Base-by-base conservation (phyloP, 2,113 vertebrate species). In the Cephalophus harveyi region DNA sequence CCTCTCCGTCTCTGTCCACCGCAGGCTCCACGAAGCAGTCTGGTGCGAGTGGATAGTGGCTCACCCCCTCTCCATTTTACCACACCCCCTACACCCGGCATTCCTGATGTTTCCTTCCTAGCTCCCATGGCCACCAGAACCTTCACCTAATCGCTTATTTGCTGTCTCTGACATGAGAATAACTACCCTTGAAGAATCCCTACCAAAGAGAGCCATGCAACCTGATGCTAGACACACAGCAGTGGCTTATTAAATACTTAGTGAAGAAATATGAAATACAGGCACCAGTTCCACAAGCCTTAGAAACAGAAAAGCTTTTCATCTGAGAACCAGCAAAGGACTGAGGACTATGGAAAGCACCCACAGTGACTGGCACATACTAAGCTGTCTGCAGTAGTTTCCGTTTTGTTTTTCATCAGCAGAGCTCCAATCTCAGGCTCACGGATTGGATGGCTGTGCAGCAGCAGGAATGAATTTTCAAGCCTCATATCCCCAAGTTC, bases 331-430 rank as follows among this genome's bases (percentile, higher is more conserved):
- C 0, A 15, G 57, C 5, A 30, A 28, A 52, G 46, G 85, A 11
- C 11, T 15, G 27, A 50, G 36, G 40, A 36, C 78, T 7, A 10
- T 1, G 3, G 40, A 27, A 7, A 71, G 5, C 11, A 28, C 50
- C 15, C 6, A 17, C 17, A 7, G 28, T 3, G 2, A 40, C 23
- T 3, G 6, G 48, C 19, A 8, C 0, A 23, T 2, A 0, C 57
- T 3, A 14, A 33, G 62, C 15, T 23, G 21, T 60, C 46, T 28
- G 19, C 60, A 16, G 14, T 30, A 3, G 62, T 28, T 74, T 59
- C 36, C 10, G 19, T 28, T 91, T 16, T 7, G 30, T 40, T 81
- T 36, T 59, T 67, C 57, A 7, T 3, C 40, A 57, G 33, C 33
- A 83, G n/a, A 76, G 27, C 33, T 95, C 50, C 5, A 17, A 17